phyloP scores from a whole-genome alignment of 2,113 vertebrate species.

The Odontesthes bonariensis region DNA sequence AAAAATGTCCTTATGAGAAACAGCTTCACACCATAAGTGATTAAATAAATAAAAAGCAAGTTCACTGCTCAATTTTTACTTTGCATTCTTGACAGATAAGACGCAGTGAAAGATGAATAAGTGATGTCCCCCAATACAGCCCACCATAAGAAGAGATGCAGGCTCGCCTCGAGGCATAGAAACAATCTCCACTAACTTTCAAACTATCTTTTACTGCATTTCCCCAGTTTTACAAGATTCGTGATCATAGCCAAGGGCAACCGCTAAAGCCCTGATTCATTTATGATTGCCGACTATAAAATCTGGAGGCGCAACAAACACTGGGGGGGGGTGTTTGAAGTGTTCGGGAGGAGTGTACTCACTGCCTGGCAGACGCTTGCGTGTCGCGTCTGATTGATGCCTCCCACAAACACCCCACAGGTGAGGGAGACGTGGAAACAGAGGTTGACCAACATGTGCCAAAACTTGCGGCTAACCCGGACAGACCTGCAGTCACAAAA shows the following conservation, averaged over 20 bases:
- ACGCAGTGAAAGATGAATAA: slow-evolving; percentile 27
- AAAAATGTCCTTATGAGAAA: slow-evolving; percentile 10
- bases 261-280: slow-evolving; percentile 8
- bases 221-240: slow-evolving; percentile 19
- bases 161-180: slow-evolving; percentile 37
- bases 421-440: slow-evolving; percentile 94
- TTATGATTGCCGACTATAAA: slow-evolving; percentile 2
- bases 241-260: slow-evolving; percentile 39
- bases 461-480: slow-evolving; percentile 93
- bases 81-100: slow-evolving; percentile 12
- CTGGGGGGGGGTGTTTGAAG: not conserved
- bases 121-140: slow-evolving; percentile 22
- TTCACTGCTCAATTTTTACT: slow-evolving; percentile 3
- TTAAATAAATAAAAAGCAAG: slow-evolving; percentile 29
- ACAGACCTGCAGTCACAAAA: slow-evolving; percentile 81
- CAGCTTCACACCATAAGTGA: not conserved
- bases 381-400: slow-evolving; percentile 91
- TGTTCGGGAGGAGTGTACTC: slow-evolving; percentile 72
- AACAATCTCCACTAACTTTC: slow-evolving; percentile 22
- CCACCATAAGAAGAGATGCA: not conserved
- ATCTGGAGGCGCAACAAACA: not conserved
- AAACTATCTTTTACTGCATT: slow-evolving; percentile 33
- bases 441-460: slow-evolving; percentile 98
- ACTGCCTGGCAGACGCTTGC: slow-evolving; percentile 94
- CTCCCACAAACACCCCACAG: slow-evolving; percentile 91